These are phyloP conservation scores for Caenorhabditis becei DNA, from an alignment of 2,888 invertebrate genomes.

Conservation along the genomic window DNA sequence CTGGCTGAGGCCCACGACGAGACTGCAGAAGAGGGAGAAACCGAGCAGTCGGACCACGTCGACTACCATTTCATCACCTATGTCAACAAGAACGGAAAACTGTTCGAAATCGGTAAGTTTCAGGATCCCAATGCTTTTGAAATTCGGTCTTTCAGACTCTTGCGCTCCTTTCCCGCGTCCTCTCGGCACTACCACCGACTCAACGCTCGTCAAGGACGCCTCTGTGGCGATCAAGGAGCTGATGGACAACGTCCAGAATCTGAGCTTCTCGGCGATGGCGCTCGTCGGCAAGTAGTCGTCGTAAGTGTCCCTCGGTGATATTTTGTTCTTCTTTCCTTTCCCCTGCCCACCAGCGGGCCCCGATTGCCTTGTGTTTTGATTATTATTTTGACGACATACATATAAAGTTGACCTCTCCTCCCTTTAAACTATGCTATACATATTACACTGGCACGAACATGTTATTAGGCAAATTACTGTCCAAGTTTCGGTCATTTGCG, in stretches of 20 bases:
- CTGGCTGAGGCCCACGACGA: conserved; percentile 69
- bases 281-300: conserved; percentile 67
- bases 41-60: conserved; percentile 71
- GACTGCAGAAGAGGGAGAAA: conserved; percentile 76
- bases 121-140: no score
- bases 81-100: conserved; percentile 71
- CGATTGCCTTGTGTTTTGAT: conserved; percentile 25
- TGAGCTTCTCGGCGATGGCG: conserved; percentile 77
- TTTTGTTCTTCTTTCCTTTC: conserved; percentile 10
- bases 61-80: conserved; percentile 80
- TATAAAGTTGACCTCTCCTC: conserved; percentile 25
- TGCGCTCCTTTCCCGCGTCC: conserved; percentile 75
- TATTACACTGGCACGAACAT: conserved; percentile 48
- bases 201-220: conserved; percentile 75
- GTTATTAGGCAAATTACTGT: conserved; percentile 57
- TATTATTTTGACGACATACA: conserved; percentile 32
- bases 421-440: conserved; percentile 52
- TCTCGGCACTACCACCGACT: conserved; percentile 72
- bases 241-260: conserved; percentile 72
- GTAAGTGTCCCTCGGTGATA: conserved; percentile 25
- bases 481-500: conserved; percentile 44
- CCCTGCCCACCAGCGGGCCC: no score
- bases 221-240: conserved; percentile 73
- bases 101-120: conserved; percentile 77
- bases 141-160: conserved; percentile 68